phyloP scores from a whole-genome alignment of 1,140 invertebrate genomes.

The Arctopsyche grandis region DNA sequence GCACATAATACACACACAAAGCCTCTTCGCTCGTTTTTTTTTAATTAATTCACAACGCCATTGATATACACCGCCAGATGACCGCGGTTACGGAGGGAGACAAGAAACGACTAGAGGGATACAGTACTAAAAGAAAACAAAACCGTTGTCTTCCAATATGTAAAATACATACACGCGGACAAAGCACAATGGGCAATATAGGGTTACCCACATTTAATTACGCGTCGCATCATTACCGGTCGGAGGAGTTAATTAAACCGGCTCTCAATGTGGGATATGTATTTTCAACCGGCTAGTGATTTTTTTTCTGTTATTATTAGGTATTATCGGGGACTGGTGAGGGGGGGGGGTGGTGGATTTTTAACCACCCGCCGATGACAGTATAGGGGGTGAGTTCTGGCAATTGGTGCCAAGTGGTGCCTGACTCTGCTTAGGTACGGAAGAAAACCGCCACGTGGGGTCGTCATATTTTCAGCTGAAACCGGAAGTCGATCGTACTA shows the following conservation, averaged over 20 bases:
- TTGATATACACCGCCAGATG: no score
- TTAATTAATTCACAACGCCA: no score
- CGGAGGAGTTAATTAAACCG: conserved; percentile 6
- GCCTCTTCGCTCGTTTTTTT: no score
- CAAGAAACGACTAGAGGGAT: no score
- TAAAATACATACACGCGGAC: not conserved
- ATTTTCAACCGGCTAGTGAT: no score
- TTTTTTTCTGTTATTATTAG: no score
- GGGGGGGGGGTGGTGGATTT: not conserved
- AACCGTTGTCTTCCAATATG: no score
- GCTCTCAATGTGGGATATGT: no score
- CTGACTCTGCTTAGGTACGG: conserved; percentile 10
- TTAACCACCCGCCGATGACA: not conserved
- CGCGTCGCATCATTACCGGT: not conserved
- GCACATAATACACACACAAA: no score
- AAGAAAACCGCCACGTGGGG: not conserved
- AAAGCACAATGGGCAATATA: conserved; percentile 42
- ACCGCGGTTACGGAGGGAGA: no score
- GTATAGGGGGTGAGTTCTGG: not conserved
- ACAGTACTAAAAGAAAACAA: no score
- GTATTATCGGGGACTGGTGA: no score
- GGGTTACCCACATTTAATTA: conserved; percentile 43
- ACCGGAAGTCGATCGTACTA: conserved; percentile 24
- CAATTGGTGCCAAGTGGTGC: conserved; percentile 40
- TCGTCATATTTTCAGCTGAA: conserved; percentile 41